phyloP scores from a whole-genome alignment of 2,797 vertebrate species.

The Clarias platycephalus region DNA sequence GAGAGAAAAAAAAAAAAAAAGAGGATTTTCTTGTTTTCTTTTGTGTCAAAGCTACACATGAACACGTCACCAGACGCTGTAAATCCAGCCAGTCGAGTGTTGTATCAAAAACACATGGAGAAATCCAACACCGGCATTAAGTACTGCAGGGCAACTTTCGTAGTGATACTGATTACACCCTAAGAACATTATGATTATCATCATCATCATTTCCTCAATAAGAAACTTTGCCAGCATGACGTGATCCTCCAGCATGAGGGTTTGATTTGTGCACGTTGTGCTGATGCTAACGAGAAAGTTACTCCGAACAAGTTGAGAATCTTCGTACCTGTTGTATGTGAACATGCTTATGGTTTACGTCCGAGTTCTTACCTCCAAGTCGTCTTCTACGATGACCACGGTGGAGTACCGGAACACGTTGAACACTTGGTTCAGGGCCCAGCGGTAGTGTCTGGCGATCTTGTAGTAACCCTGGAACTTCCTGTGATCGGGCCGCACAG shows the following conservation, averaged over 20 bases:
- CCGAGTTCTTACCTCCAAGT: constrained; percentile 79
- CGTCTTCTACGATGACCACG: constrained; percentile 92
- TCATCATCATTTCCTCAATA: constrained; percentile 9
- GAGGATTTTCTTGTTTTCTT: neutral
- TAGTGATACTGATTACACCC: neutral
- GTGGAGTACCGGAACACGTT: constrained; percentile 75
- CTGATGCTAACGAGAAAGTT: neutral
- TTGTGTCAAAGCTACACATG: neutral
- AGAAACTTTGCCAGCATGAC: neutral
- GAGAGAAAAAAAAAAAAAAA: neutral
- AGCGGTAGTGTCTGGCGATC: constrained; percentile 89
- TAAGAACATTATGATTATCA: neutral
- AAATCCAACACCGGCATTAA: neutral
- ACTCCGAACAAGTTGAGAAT: neutral
- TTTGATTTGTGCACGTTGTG: neutral
- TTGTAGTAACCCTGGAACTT: constrained; percentile 95
- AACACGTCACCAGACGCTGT: neutral
- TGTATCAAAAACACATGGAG: neutral
- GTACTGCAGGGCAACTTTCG: neutral
- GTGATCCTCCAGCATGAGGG: neutral
- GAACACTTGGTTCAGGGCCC: constrained; percentile 92
- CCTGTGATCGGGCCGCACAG: constrained; percentile 84
- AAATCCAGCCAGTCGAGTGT: neutral
- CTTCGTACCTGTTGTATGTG: neutral
- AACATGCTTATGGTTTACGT: neutral